A percentile compares a stretch with the other conserved stretches of the same genome.
These are phyloP conservation scores for Aspidapion aeneum DNA, from an alignment of 2,888 invertebrate genomes.

Conservation along the genomic window DNA sequence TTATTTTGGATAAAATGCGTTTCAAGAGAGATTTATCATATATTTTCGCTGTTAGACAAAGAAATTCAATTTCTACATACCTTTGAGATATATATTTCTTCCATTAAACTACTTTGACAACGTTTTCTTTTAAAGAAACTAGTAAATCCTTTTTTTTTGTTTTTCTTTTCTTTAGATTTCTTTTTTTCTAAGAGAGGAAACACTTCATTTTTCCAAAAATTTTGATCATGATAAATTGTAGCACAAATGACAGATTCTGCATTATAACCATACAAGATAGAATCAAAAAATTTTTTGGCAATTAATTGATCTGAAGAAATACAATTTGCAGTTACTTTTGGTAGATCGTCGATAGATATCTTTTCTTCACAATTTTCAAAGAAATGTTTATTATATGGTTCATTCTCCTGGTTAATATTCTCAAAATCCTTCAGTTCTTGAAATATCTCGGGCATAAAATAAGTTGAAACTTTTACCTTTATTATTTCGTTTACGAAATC, in stretches of 20 bases:
- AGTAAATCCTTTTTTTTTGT: background rate
- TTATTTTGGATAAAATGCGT: too few relatives aligned
- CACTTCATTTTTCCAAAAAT: slow-evolving; percentile 24
- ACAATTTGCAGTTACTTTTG: background rate
- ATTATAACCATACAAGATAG: slow-evolving; percentile 27
- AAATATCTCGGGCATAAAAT: slow-evolving; percentile 5
- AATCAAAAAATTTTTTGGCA: slow-evolving; percentile 26
- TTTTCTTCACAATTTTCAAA: background rate
- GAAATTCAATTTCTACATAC: background rate
- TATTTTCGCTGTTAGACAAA: too few relatives aligned
- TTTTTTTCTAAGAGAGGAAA: slow-evolving; percentile 2
- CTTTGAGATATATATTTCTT: slow-evolving; percentile 10
- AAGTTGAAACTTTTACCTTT: slow-evolving; percentile 9
- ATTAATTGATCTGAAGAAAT: slow-evolving; percentile 9
- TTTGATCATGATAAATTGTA: slow-evolving; percentile 23
- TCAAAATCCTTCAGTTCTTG: background rate
- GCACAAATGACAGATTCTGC: slow-evolving; percentile 25
- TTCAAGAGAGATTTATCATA: too few relatives aligned
- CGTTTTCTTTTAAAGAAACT: slow-evolving; percentile 5
- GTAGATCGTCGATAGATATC: background rate
- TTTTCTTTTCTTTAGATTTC: background rate
- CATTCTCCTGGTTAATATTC: background rate
- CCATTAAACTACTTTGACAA: background rate
- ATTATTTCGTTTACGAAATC: slow-evolving; percentile 14
- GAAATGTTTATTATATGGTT: background rate